Evolutionary conservation across 2,113 vertebrate genomes (phyloP).

Genomic region (Larimichthys polyactis): DNA sequence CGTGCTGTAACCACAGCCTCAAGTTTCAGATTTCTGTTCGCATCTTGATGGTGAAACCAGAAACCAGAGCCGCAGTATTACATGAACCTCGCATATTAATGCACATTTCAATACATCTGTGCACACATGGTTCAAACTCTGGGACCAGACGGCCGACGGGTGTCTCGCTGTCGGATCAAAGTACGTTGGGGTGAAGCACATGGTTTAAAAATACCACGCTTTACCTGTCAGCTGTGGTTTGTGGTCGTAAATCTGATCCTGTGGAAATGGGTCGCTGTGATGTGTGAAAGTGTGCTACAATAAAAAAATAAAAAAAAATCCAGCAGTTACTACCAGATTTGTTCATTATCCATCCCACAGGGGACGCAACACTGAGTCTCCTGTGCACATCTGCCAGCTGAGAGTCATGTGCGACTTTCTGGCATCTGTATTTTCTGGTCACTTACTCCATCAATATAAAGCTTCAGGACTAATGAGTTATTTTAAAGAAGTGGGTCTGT

Average conservation of each 20-base stretch:
- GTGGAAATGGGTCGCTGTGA: constrained; percentile 64
- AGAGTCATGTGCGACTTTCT: constrained; percentile 26
- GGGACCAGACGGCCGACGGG: neutral
- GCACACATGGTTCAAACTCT: constrained; percentile 1
- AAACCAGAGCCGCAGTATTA: neutral
- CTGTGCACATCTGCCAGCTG: constrained; percentile 43
- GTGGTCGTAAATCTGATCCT: constrained; percentile 58
- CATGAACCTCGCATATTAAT: constrained; percentile 36
- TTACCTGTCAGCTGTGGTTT: constrained; percentile 61
- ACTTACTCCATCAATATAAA: constrained; percentile 24
- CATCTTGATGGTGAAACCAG: neutral
- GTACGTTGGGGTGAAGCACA: neutral
- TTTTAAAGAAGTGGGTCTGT: constrained; percentile 4
- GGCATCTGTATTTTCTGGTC: constrained; percentile 40
- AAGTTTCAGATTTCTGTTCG: constrained; percentile 25
- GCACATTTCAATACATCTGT: constrained; percentile 14
- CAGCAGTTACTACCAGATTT: constrained; percentile 17
- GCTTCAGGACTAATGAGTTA: constrained; percentile 20
- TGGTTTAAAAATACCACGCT: constrained; percentile 51
- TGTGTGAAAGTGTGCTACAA: constrained; percentile 47
- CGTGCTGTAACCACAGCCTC: constrained; percentile 20
- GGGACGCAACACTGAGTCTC: constrained; percentile 35
- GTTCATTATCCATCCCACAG: constrained; percentile 42
- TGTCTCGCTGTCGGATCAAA: constrained; percentile 25
- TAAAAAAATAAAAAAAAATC: constrained; percentile 7